Conservation (phyloP, 1,140 invertebrate species). For the Psilanteris sp. region DNA sequence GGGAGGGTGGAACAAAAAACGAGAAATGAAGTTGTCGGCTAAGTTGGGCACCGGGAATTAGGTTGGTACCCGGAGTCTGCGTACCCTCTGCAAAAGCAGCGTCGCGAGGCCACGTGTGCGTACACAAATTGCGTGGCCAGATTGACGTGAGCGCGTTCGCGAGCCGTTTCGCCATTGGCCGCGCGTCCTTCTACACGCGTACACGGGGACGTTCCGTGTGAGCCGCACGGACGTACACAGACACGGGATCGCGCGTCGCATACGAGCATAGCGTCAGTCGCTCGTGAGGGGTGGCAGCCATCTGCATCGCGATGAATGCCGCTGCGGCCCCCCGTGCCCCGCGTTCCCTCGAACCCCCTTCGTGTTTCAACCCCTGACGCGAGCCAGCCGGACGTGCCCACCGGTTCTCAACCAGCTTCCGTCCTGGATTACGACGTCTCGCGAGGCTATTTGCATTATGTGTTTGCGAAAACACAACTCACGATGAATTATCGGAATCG, state of each 20-base stretch:
- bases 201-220: conserved; percentile 22
- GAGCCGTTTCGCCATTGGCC: conserved; percentile 48
- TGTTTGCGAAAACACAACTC: conserved; percentile 39
- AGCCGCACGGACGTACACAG: conserved; percentile 6
- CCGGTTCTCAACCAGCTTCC: conserved; percentile 73
- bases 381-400: conserved; percentile 72
- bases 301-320: conserved; percentile 79
- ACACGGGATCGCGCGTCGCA: conserved; percentile 1
- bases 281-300: conserved; percentile 75
- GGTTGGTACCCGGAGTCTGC: conserved; percentile 21
- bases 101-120: conserved; percentile 56
- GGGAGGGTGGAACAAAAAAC: conserved; percentile 1
- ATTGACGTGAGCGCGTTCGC: conserved; percentile 42
- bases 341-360: conserved; percentile 65
- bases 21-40: conserved; percentile 21
- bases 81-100: conserved; percentile 43
- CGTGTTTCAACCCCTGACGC: conserved; percentile 73
- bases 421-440: conserved; percentile 55
- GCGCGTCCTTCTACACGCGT: conserved; percentile 21
- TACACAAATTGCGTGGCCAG: conserved; percentile 59
- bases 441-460: conserved; percentile 45
- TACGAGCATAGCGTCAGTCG: conserved; percentile 64
- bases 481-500: conserved; percentile 22
- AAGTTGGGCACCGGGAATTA: conserved; percentile 41
- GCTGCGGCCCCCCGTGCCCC: conserved; percentile 62